A percentile compares a stretch with the other conserved stretches of the same genome.
These are phyloP conservation scores for Volucella inflata DNA, from an alignment of 2,888 invertebrate genomes.

Conservation along the genomic window DNA sequence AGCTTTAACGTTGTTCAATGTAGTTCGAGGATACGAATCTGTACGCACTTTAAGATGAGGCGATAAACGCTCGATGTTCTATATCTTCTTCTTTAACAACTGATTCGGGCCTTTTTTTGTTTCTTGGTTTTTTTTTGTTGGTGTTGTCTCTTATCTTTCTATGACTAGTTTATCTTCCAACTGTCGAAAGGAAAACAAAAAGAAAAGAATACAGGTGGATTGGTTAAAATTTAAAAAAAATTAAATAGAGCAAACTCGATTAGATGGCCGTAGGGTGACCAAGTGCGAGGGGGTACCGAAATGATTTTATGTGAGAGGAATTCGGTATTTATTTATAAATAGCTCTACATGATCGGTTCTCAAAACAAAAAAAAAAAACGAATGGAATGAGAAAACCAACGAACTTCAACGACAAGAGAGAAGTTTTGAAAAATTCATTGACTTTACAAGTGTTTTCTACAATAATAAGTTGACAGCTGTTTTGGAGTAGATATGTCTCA, in stretches of 20 bases:
- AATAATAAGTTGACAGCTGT: conserved; percentile 36
- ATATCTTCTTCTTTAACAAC: conserved; percentile 18
- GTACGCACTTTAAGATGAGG: conserved; percentile 26
- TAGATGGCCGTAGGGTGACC: not conserved
- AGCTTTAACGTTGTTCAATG: not conserved
- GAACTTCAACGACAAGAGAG: conserved; percentile 5
- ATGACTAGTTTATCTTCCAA: conserved; percentile 46
- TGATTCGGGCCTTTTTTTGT: conserved; percentile 7
- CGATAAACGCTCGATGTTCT: conserved; percentile 18
- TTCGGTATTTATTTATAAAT: conserved; percentile 20
- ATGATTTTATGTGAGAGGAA: conserved; percentile 49
- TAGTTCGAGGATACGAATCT: conserved; percentile 1
- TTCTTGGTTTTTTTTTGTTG: not conserved
- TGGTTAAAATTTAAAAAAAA: conserved; percentile 49
- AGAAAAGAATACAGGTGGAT: conserved; percentile 40
- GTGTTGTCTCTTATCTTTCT: not conserved
- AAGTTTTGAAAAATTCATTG: conserved; percentile 48
- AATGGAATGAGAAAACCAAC: not conserved
- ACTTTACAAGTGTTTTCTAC: conserved; percentile 53
- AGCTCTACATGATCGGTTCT: conserved; percentile 10
- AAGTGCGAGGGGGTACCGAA: not conserved
- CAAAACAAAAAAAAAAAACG: conserved; percentile 3
- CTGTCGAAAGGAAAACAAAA: conserved; percentile 10
- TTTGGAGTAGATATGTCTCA: conserved; percentile 3
- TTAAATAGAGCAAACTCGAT: conserved; percentile 38